phyloP scores from a whole-genome alignment of 2,797 vertebrate genomes.

The Discoglossus pictus region DNA sequence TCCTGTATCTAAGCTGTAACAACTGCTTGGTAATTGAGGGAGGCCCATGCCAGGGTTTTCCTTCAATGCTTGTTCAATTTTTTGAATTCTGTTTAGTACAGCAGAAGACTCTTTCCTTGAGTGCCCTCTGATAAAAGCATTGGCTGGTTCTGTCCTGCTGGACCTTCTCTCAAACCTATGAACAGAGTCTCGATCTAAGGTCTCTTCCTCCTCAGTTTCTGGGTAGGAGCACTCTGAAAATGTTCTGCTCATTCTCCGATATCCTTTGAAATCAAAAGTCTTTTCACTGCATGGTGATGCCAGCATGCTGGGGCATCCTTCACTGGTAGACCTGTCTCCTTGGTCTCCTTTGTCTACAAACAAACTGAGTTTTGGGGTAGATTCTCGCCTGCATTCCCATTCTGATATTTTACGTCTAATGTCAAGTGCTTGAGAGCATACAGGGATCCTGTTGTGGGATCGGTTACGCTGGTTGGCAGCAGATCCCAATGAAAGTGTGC shows the following conservation, averaged over 20 bases:
- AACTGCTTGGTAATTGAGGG: constrained; percentile 90
- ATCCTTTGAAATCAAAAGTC: constrained; percentile 90
- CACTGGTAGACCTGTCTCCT: constrained; percentile 80
- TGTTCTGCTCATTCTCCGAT: constrained; percentile 93
- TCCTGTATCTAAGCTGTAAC: constrained; percentile 85
- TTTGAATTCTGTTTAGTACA: constrained; percentile 95
- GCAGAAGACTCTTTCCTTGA: constrained; percentile 89
- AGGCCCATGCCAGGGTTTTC: constrained; percentile 86
- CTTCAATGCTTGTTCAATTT: constrained; percentile 94
- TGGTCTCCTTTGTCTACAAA: constrained; percentile 82
- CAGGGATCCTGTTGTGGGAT: constrained; percentile 71
- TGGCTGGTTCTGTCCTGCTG: constrained; percentile 75
- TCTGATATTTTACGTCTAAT: constrained; percentile 95
- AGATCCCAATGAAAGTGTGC: constrained; percentile 79
- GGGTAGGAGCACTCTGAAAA: constrained; percentile 96
- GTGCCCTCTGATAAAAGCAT: constrained; percentile 76
- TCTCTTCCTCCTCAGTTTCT: constrained; percentile 87
- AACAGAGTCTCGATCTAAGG: constrained; percentile 79
- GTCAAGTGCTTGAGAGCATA: constrained; percentile 76
- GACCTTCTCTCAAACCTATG: constrained; percentile 84
- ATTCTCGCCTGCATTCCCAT: constrained; percentile 91
- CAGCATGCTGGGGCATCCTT: constrained; percentile 88
- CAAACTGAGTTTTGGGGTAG: constrained; percentile 80
- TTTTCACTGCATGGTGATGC: constrained; percentile 93
- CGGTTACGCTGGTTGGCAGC: constrained; percentile 73